Percentiles rank a stretch among this genome's conserved stretches.
phyloP scores from a whole-genome alignment of 2,113 vertebrate species.

The Hydrochoerus hydrochaeris region DNA sequence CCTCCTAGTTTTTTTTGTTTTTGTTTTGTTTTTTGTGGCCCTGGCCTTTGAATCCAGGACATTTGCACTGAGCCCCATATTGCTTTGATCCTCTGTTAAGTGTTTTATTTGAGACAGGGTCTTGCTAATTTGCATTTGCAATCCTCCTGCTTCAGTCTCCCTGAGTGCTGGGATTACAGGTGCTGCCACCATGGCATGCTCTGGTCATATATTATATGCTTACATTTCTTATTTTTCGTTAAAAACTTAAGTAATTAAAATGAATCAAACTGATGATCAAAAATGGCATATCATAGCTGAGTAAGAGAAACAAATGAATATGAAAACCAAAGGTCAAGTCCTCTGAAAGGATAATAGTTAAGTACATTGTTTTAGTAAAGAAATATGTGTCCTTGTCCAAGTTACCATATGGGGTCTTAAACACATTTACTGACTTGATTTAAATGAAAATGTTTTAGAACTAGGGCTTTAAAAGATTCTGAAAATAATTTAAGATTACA shows the following conservation, averaged over 20 bases:
- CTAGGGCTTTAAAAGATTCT: not conserved
- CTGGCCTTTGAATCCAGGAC: not conserved
- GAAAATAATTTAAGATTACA: conserved; percentile 1
- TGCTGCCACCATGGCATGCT: not conserved
- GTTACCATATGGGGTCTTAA: not conserved
- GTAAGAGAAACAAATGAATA: not conserved
- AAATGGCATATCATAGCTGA: not conserved
- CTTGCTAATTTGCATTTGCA: not conserved
- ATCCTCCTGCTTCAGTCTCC: not conserved
- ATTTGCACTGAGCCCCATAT: not conserved
- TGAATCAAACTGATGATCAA: not conserved
- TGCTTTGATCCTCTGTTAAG: not conserved
- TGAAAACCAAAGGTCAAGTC: not conserved
- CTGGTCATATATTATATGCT: not conserved
- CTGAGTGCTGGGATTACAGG: not conserved
- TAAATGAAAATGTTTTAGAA: not conserved
- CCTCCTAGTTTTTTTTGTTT: not conserved
- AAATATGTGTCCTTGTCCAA: not conserved
- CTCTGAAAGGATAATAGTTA: not conserved
- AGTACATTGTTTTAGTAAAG: not conserved
- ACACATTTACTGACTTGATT: not conserved
- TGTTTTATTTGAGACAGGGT: not conserved
- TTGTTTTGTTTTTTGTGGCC: not conserved
- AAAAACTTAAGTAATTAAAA: not conserved
- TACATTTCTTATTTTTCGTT: not conserved